Evolutionary conservation across 2,888 invertebrate species (phyloP).

Genomic region (Tricholauxania praeusta): DNA sequence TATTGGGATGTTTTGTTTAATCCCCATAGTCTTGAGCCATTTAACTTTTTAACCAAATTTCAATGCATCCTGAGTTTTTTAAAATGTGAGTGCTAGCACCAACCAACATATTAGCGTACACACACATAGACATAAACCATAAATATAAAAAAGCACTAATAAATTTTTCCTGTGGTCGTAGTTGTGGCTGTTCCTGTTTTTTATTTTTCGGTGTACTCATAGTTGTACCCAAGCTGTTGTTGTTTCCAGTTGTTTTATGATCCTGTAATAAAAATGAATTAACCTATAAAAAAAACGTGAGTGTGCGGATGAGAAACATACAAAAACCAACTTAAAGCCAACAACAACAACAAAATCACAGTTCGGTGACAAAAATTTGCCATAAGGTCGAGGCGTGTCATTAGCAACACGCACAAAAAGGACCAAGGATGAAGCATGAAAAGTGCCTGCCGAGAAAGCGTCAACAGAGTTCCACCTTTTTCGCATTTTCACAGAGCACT

Average conservation of each 20-base stretch:
- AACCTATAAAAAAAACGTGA: conserved; percentile 61
- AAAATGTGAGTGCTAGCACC: no score
- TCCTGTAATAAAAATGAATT: conserved; percentile 64
- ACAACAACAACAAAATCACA: conserved; percentile 40
- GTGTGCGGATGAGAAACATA: conserved; percentile 44
- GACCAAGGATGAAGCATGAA: neutral
- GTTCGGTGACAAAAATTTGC: conserved; percentile 50
- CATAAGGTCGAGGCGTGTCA: conserved; percentile 61
- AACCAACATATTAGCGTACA: neutral
- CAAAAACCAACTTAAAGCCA: no score
- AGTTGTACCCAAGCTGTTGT: neutral
- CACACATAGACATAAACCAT: neutral
- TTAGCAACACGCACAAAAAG: conserved; percentile 40
- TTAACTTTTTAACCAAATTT: no score
- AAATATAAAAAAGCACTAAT: conserved; percentile 13
- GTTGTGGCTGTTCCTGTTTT: neutral
- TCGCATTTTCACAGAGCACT: conserved; percentile 19
- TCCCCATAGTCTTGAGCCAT: no score
- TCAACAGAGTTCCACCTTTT: conserved; percentile 21
- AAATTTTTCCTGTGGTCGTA: conserved; percentile 23
- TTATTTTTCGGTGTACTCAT: neutral
- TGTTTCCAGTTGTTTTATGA: conserved; percentile 55
- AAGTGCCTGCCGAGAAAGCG: neutral
- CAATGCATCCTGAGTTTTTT: no score
- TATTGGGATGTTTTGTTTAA: no score